phyloP scores from a whole-genome alignment of 2,113 vertebrate genomes.

The Podiceps cristatus region DNA sequence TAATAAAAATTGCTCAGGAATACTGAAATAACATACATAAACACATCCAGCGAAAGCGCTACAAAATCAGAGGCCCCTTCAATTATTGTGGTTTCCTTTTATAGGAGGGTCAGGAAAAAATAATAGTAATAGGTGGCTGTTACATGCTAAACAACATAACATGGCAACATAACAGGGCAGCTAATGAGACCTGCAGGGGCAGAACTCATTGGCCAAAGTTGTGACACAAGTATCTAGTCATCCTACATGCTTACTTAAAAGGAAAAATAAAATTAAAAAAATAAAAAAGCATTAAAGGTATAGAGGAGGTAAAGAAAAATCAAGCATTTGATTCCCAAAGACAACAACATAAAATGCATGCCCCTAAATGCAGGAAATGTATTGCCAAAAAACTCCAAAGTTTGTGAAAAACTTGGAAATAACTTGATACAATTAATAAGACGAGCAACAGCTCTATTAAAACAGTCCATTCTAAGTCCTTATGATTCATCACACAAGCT shows the following conservation, averaged over 20 bases:
- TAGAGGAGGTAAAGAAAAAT: neutral
- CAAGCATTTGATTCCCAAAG: neutral
- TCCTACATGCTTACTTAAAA: neutral
- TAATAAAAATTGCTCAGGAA: neutral
- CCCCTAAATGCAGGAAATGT: neutral
- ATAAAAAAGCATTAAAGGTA: neutral
- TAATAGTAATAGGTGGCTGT: neutral
- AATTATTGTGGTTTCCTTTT: neutral
- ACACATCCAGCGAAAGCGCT: neutral
- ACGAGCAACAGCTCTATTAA: neutral
- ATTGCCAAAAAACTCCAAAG: neutral
- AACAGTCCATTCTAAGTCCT: neutral
- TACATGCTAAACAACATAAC: neutral
- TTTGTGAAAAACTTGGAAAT: neutral
- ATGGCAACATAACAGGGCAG: neutral
- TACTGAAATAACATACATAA: neutral
- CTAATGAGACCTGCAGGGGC: neutral
- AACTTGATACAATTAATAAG: neutral
- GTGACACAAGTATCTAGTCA: neutral
- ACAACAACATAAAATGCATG: neutral
- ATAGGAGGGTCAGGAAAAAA: neutral
- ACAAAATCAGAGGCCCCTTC: neutral
- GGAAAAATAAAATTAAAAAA: neutral
- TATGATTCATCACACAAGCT: neutral
- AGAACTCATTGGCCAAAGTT: neutral